These are phyloP conservation scores for Teinopalpus imperialis DNA, from an alignment of 2,888 invertebrate genomes.

Conservation along the genomic window DNA sequence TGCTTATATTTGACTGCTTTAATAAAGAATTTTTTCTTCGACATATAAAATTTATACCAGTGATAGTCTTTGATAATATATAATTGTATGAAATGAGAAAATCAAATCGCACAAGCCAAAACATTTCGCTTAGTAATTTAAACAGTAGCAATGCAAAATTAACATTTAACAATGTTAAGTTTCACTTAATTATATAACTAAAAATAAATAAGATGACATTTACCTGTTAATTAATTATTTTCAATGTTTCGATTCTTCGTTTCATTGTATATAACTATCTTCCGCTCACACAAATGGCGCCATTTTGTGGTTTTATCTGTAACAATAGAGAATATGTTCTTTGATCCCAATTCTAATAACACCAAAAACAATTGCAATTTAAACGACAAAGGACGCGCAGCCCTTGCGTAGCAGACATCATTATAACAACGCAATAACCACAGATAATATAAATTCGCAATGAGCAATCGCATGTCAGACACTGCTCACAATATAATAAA, in stretches of 20 bases:
- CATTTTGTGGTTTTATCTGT: slow-evolving; percentile 28
- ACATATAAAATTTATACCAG: no score
- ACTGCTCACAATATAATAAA: background rate
- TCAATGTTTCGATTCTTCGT: no score
- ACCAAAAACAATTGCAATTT: slow-evolving; percentile 21
- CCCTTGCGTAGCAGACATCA: slow-evolving; percentile 38
- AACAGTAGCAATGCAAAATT: slow-evolving; percentile 1
- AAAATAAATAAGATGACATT: background rate
- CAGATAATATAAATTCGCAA: slow-evolving; percentile 22
- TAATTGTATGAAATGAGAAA: no score
- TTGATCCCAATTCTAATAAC: slow-evolving; percentile 34
- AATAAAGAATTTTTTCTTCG: no score
- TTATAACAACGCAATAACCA: slow-evolving; percentile 27
- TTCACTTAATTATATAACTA: background rate
- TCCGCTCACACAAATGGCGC: no score
- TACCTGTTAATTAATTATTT: slow-evolving; percentile 5
- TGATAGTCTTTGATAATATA: no score
- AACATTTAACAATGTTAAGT: background rate
- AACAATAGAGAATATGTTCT: slow-evolving; percentile 44
- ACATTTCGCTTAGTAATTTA: slow-evolving; percentile 4
- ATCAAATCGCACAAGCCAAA: background rate
- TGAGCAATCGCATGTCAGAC: slow-evolving; percentile 6
- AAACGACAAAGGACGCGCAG: slow-evolving; percentile 35
- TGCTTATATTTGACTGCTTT: no score
- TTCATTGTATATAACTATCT: no score